Evolutionary conservation across 2,113 vertebrate species (phyloP).

Genomic region (Acanthochromis polyacanthus): DNA sequence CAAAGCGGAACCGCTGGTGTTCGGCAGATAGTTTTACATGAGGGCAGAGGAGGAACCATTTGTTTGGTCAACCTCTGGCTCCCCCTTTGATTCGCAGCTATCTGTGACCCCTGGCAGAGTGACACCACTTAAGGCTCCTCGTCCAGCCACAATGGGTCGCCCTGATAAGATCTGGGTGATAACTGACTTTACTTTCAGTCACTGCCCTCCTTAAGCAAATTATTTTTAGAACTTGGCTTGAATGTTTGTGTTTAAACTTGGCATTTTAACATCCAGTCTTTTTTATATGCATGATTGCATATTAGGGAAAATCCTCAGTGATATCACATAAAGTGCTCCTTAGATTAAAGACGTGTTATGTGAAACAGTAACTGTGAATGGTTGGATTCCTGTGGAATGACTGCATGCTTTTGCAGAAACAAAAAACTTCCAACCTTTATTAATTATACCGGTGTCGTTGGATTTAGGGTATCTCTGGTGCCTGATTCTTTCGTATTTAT

Average conservation of each 20-base stretch:
- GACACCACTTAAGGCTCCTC: constrained; percentile 56
- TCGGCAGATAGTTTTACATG: constrained; percentile 88
- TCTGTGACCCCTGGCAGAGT: constrained; percentile 60
- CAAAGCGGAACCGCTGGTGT: constrained; percentile 88
- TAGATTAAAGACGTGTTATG: background rate
- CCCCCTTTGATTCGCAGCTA: constrained; percentile 76
- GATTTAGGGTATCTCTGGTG: background rate
- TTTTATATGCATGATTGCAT: background rate
- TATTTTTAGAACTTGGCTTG: background rate
- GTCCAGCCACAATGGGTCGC: constrained; percentile 21
- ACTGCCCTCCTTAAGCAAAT: background rate
- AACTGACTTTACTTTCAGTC: constrained; percentile 24
- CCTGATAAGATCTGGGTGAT: constrained; percentile 46
- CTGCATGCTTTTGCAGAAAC: too few relatives aligned
- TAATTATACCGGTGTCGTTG: background rate
- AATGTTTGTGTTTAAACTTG: too few relatives aligned
- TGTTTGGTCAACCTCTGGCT: constrained; percentile 83
- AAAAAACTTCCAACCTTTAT: constrained; percentile 15
- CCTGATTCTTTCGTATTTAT: constrained; percentile 13
- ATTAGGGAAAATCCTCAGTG: constrained; percentile 6
- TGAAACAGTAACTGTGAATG: constrained; percentile 4
- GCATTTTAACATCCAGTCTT: constrained; percentile 1
- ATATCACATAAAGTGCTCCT: background rate
- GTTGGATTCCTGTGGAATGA: too few relatives aligned
- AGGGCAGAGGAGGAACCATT: constrained; percentile 85